Conservation (phyloP, 2,113 vertebrate species). For the Ceuthmochares aereus region DNA sequence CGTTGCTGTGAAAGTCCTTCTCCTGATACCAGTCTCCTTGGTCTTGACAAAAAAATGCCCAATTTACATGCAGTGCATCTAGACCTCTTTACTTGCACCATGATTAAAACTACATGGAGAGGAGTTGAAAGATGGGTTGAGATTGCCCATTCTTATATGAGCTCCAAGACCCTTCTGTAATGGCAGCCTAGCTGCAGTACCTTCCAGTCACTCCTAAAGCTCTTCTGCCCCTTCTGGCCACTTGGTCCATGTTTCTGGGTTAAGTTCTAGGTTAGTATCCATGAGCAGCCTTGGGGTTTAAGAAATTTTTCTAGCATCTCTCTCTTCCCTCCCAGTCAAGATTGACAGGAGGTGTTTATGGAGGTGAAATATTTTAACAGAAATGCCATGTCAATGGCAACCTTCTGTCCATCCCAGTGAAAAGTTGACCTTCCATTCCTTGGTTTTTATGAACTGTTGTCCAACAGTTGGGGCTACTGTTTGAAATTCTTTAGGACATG, state of each 20-base stretch:
- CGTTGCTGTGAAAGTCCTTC: not conserved
- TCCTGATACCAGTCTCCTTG: not conserved
- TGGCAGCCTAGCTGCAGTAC: not conserved
- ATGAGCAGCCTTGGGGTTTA: not conserved
- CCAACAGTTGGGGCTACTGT: not conserved
- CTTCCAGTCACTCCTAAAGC: not conserved
- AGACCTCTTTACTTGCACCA: not conserved
- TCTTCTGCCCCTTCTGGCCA: not conserved
- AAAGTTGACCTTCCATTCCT: not conserved
- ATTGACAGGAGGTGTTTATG: not conserved
- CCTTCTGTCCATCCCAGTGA: not conserved
- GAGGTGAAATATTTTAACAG: not conserved
- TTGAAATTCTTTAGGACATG: not conserved
- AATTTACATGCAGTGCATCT: not conserved
- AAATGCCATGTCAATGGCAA: not conserved
- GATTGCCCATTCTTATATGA: not conserved
- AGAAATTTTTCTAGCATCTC: not conserved
- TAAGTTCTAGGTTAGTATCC: not conserved
- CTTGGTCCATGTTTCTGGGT: not conserved
- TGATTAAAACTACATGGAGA: not conserved
- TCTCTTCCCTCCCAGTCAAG: not conserved
- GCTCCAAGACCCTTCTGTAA: not conserved
- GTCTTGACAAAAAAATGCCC: not conserved
- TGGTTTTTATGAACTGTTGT: not conserved
- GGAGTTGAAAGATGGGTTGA: not conserved